These are phyloP conservation scores for Hylyphantes graminicola DNA, from an alignment of 1,140 invertebrate species.

Conservation along the genomic window DNA sequence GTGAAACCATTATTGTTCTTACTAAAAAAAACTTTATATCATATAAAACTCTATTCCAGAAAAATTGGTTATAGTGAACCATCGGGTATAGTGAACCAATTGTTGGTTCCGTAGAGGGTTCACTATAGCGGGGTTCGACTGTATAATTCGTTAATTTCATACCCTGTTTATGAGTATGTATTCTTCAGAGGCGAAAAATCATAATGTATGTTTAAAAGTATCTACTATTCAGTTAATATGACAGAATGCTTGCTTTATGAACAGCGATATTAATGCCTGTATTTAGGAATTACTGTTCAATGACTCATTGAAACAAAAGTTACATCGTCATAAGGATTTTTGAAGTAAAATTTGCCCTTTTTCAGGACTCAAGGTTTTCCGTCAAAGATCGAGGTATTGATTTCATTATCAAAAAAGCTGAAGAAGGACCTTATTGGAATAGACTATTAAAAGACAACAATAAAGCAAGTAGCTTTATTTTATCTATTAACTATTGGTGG, in stretches of 20 bases:
- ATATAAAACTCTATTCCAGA: too few relatives aligned
- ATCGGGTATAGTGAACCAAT: too few relatives aligned
- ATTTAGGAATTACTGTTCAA: not conserved
- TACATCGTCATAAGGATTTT: not conserved
- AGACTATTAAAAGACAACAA: conserved; percentile 48
- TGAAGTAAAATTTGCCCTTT: not conserved
- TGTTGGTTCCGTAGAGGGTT: too few relatives aligned
- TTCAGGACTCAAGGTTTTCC: conserved; percentile 34
- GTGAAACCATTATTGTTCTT: too few relatives aligned
- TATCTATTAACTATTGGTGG: not conserved
- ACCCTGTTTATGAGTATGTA: too few relatives aligned
- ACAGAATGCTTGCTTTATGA: not conserved
- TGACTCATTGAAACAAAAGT: not conserved
- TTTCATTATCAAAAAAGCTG: conserved; percentile 38
- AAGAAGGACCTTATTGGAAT: conserved; percentile 44
- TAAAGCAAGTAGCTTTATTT: conserved; percentile 20
- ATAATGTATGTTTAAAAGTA: not conserved
- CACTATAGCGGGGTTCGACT: too few relatives aligned
- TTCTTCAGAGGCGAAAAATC: too few relatives aligned
- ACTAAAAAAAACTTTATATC: too few relatives aligned
- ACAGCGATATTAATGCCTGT: not conserved
- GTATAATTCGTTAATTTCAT: too few relatives aligned
- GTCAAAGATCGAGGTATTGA: conserved; percentile 29
- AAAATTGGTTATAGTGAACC: too few relatives aligned
- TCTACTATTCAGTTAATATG: too few relatives aligned